Percentiles rank a stretch among this genome's conserved stretches.
Evolutionary conservation across 2,797 vertebrate species (phyloP).

Genomic region (Phrynocephalus vlangalii): DNA sequence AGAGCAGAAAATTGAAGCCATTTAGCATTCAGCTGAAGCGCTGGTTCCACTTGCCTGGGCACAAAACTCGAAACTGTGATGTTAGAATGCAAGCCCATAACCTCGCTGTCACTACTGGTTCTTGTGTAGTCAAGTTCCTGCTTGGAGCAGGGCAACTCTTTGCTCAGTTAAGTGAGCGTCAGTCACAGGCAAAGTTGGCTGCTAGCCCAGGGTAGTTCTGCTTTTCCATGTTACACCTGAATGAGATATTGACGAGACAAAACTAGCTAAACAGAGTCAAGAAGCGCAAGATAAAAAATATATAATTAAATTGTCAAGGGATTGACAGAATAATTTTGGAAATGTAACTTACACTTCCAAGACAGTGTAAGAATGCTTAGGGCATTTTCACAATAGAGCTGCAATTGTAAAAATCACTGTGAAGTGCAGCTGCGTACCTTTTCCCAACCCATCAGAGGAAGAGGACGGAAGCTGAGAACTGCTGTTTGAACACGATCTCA

Average conservation of each 20-base stretch:
- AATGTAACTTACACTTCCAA: constrained; percentile 51
- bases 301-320: constrained; percentile 70
- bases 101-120: constrained; percentile 72
- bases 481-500: background rate
- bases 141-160: constrained; percentile 80
- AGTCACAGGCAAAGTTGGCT: constrained; percentile 77
- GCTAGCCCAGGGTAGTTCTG: constrained; percentile 72
- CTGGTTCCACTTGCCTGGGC: constrained; percentile 78
- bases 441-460: background rate
- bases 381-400: constrained; percentile 16
- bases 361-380: constrained; percentile 23
- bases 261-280: constrained; percentile 67
- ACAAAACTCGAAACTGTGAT: constrained; percentile 68
- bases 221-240: constrained; percentile 83
- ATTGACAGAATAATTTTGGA: constrained; percentile 76
- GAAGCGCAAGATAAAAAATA: constrained; percentile 56
- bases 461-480: background rate
- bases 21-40: constrained; percentile 73
- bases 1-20: constrained; percentile 63
- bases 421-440: background rate
- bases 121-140: constrained; percentile 69
- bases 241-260: constrained; percentile 86
- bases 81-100: constrained; percentile 76
- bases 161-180: constrained; percentile 77
- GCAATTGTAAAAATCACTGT: background rate